Evolutionary conservation across 37 sponge, comb jelly and placozoan species (phyloP).

Genomic region (Crambe crambe): DNA sequence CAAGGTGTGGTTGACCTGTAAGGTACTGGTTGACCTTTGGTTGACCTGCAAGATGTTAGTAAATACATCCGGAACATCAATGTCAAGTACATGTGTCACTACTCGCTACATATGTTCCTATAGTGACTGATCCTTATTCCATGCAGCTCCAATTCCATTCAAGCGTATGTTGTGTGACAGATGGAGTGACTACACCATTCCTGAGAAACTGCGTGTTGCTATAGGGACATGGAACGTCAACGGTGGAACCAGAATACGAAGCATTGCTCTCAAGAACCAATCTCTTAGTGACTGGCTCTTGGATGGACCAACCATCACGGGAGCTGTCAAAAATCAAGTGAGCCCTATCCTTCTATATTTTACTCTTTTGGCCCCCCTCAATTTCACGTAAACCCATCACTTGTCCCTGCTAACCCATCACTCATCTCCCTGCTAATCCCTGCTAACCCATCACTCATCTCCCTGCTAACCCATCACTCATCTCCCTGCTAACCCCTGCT

Average conservation of each 20-base stretch:
- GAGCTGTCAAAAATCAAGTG: constrained; percentile 29
- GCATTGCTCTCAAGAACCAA: constrained; percentile 85
- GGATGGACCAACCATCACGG: constrained; percentile 59
- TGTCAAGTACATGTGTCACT: neutral
- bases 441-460: too few species aligned
- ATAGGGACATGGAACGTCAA: constrained; percentile 99
- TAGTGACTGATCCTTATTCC: neutral
- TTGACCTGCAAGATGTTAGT: too few species aligned
- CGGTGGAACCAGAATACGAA: constrained; percentile 86
- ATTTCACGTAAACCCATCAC: too few species aligned
- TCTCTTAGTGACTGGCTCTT: constrained; percentile 93
- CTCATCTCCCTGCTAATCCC: too few species aligned
- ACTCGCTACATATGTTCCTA: neutral
- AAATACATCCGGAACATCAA: too few species aligned
- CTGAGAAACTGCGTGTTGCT: constrained; percentile 70
- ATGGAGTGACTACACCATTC: constrained; percentile 52
- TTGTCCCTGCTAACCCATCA: too few species aligned
- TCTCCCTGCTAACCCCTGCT: too few species aligned
- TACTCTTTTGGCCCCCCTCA: too few species aligned
- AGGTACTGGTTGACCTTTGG: too few species aligned
- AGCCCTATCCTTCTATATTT: neutral
- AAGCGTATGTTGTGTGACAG: constrained; percentile 66
- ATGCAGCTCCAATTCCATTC: constrained; percentile 52
- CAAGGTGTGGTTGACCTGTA: too few species aligned
- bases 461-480: too few species aligned